Base-by-base conservation (phyloP, 2,797 vertebrate genomes). In the Gallinago solitaria region DNA sequence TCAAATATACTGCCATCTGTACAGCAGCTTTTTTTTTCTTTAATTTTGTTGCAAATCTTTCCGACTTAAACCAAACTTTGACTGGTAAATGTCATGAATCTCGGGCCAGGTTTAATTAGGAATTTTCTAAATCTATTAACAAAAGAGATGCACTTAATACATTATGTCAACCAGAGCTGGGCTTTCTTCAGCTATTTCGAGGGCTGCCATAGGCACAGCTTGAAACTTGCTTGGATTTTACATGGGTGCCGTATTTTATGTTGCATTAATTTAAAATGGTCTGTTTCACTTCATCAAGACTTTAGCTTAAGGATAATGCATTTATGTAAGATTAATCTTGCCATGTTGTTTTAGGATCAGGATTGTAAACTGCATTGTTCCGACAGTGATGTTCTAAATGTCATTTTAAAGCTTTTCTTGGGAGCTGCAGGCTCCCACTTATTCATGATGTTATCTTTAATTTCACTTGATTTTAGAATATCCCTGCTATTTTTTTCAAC, bases 301-400 rank as follows among this genome's bases (percentile, higher is more conserved):
- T 95, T 96, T 90, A 97, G 96, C 95, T 94, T 97, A 97, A 96
- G 97, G 97, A 97, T 96, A 97, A 96, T 96, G 94, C 95, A 94
- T 96, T 97, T 94, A 95, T 96, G 95, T 96, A 93, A 97, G 93
- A 95, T 97, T 95, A 89, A 84, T 97, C 96, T 97, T 95, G 92
- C 95, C 89, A 63, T 94, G 93, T 88, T 95, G 89, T 96, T 97
- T 97, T 96, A 96, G 95, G 92, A 96, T 97, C 92, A 91, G 94
- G 95, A 95, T 91, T 73, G 77, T 88, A 88, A 96, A 90, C 83
- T 59, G 80, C 87, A 43, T 95, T 94, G 97, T 97, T 97, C 93
- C 50, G 24, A 95, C 93, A 88, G 91, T 85, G 91, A 95, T 68
- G 91, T 92, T 92, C 83, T 95, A 77, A 81, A 83, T 90, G 90